phyloP scores from a whole-genome alignment of 2,113 vertebrate genomes.

The Lophochroa leadbeateri region DNA sequence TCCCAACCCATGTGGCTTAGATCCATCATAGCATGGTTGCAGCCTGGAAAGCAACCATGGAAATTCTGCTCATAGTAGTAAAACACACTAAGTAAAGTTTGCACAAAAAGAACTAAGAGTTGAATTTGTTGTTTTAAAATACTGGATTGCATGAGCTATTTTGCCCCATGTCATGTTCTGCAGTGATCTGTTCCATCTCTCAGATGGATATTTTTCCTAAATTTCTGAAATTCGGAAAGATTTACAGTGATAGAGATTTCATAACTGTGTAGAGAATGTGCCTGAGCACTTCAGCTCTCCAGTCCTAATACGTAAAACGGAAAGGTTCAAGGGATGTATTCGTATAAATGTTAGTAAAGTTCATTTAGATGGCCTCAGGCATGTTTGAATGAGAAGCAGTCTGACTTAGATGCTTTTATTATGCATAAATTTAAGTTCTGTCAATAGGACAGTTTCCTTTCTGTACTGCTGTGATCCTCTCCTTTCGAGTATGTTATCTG shows the following conservation, averaged over 20 bases:
- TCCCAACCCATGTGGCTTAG: not conserved
- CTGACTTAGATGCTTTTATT: not conserved
- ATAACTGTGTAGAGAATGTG: not conserved
- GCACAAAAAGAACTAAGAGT: not conserved
- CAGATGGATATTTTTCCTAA: not conserved
- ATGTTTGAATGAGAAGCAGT: not conserved
- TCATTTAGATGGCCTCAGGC: not conserved
- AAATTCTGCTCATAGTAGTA: not conserved
- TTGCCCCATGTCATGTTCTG: not conserved
- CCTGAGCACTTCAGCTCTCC: not conserved
- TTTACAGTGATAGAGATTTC: not conserved
- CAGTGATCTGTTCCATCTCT: not conserved
- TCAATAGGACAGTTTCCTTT: not conserved
- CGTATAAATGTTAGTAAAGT: not conserved
- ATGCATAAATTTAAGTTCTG: not conserved
- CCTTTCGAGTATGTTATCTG: not conserved
- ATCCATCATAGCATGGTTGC: not conserved
- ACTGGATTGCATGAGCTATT: not conserved
- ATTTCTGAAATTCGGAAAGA: not conserved
- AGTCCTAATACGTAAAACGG: not conserved
- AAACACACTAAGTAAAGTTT: not conserved
- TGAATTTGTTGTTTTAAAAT: not conserved
- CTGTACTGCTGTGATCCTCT: not conserved
- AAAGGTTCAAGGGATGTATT: not conserved
- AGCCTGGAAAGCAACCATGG: not conserved